Percentiles rank a stretch among this genome's conserved stretches.
phyloP scores from a whole-genome alignment of 2,113 vertebrate genomes.

The Corydoras maculifer region DNA sequence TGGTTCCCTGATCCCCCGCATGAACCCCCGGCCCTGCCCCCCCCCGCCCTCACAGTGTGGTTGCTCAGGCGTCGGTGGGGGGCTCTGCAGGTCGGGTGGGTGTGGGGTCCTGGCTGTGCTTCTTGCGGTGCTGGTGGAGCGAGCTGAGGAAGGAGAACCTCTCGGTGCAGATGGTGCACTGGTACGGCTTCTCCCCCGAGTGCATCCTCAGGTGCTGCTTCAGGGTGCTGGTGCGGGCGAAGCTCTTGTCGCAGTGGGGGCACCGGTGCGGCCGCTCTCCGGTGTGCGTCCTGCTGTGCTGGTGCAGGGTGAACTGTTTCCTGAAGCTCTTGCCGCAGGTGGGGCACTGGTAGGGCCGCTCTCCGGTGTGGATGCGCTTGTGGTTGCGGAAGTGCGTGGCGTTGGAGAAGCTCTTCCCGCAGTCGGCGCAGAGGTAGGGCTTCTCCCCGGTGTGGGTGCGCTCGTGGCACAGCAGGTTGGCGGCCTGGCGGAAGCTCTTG shows the following conservation, averaged over 20 bases:
- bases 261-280: conserved; percentile 27
- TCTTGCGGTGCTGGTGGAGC: conserved; percentile 15
- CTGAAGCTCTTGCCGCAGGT: conserved; percentile 18
- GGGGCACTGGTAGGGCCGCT: conserved; percentile 17
- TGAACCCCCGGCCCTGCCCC: too few species aligned
- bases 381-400: conserved; percentile 11
- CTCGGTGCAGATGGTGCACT: conserved; percentile 19
- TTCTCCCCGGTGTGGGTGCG: conserved; percentile 26
- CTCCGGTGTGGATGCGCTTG: conserved; percentile 19
- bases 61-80: neutral
- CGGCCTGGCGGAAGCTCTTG: conserved; percentile 9
- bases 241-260: conserved; percentile 18
- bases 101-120: neutral
- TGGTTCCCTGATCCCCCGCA: too few species aligned
- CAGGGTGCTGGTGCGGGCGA: conserved; percentile 8
- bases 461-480: conserved; percentile 12
- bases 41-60: too few species aligned
- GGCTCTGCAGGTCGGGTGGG: neutral
- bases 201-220: conserved; percentile 29
- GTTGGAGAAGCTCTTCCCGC: conserved; percentile 32
- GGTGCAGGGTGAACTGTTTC: conserved; percentile 2
- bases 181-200: conserved; percentile 31
- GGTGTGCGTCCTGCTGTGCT: conserved; percentile 25
- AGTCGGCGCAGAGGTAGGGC: conserved; percentile 26
- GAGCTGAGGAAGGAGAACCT: conserved; percentile 21